Conservation (phyloP, 2,797 vertebrate species). For the Melanotaenia nigrans region DNA sequence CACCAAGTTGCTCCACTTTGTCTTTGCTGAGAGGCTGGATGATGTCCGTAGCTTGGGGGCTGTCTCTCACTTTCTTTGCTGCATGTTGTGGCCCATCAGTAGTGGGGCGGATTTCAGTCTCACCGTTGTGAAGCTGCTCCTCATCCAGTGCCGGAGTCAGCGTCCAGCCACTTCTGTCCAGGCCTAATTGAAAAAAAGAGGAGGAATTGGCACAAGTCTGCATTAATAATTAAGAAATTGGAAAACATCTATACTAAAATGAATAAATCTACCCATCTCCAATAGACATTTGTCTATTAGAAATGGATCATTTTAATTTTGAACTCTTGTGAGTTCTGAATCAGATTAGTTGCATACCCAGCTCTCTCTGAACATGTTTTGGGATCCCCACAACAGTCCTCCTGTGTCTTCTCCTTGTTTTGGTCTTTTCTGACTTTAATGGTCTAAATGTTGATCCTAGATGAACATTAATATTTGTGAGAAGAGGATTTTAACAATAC, state of each 20-base stretch:
- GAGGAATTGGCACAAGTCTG: slow-evolving; percentile 10
- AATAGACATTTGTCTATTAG: neutral
- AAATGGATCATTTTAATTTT: neutral
- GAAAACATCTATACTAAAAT: neutral
- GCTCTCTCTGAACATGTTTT: slow-evolving; percentile 91
- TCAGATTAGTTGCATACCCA: slow-evolving; percentile 82
- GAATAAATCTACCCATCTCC: too few species aligned
- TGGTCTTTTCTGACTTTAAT: slow-evolving; percentile 76
- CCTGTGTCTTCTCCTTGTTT: slow-evolving; percentile 81
- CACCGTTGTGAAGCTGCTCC: slow-evolving; percentile 70
- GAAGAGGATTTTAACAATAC: neutral
- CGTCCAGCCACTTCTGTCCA: slow-evolving; percentile 79
- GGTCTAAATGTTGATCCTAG: slow-evolving; percentile 85
- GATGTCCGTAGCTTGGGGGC: slow-evolving; percentile 64
- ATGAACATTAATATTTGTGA: neutral
- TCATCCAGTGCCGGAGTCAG: slow-evolving; percentile 56
- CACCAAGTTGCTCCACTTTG: slow-evolving; percentile 72
- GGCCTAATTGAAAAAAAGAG: slow-evolving; percentile 64
- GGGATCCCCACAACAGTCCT: slow-evolving; percentile 89
- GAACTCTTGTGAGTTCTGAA: neutral
- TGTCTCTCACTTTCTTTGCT: slow-evolving; percentile 48
- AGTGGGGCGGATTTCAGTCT: slow-evolving; percentile 68
- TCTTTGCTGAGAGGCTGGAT: slow-evolving; percentile 67
- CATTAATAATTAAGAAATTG: neutral
- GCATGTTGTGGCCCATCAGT: slow-evolving; percentile 70